Conservation (phyloP, 2,113 vertebrate genomes). For the Rallus limicola region DNA sequence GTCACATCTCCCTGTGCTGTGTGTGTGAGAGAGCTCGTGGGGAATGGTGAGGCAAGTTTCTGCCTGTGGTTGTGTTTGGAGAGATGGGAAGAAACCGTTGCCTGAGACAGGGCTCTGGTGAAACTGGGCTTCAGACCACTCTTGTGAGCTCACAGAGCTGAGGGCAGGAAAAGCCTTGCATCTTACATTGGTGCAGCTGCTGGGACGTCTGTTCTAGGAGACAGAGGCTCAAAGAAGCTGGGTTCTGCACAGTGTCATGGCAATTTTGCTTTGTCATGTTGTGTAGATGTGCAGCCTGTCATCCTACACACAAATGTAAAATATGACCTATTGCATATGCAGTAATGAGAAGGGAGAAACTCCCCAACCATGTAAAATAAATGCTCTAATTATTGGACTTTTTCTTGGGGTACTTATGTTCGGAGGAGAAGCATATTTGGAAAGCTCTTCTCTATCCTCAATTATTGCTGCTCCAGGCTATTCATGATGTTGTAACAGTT, state of each 20-base stretch:
- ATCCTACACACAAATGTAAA: background rate
- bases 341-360: background rate
- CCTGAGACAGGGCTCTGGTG: background rate
- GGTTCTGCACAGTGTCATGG: accelerated
- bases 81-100: background rate
- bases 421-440: background rate
- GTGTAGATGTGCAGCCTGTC: background rate
- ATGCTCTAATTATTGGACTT: background rate
- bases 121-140: background rate
- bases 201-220: background rate
- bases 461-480: background rate
- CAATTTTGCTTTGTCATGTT: background rate
- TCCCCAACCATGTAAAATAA: background rate
- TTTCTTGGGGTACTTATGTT: background rate
- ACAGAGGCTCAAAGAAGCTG: background rate
- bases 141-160: background rate
- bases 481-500: constrained; percentile 6
- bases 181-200: accelerated
- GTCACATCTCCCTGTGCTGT: background rate
- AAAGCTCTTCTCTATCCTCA: background rate
- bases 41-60: background rate
- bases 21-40: accelerated
- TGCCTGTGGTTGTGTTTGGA: background rate
- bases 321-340: background rate
- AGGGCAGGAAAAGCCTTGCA: background rate